Base-by-base conservation (phyloP, 1,140 invertebrate species). In the Euborellia annulipes region DNA sequence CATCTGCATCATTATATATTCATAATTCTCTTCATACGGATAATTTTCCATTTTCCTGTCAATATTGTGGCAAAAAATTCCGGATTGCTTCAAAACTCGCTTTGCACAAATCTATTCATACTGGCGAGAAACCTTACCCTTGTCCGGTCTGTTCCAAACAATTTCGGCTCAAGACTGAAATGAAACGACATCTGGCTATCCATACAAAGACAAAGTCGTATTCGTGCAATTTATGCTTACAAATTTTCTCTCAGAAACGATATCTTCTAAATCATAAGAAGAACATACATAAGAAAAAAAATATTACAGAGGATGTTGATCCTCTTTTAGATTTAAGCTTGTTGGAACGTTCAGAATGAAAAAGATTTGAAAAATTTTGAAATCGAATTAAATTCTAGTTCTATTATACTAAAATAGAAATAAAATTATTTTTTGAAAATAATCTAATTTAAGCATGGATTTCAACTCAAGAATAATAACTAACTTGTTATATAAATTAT, bases 61-160 rank as follows among this genome's bases (percentile, higher is more conserved):
- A 52, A 11, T 21, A 54, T 1, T 62, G 60, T 54, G 50, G 49
- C 1, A 56, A 56, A 30, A 50, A 50, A 17, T 62, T 62, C 47
- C 51, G 50, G 3, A 45, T 45, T 43, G 43, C 47, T 14, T 40
- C 45, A 21, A 20, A 46, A 14, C 30, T 57, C 18, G 23, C 43
- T 14, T 23, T 19, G 9, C 60, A 62, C 45, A 46, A 43, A 34
- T 44, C 45, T 11, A 54, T 49, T 4, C 60, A 60, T 37, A 57
- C 55, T 1, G 52, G 54, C 0, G 56, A 58, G 32, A 51, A 48
- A 34, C 53, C 54, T 9, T 59, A 52, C 43, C 39, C 38, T 6
- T 62, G 60, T 45, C 44, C 54, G n/a, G 17, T 55, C 1, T 62
- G 60, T 52, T 54, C 51, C 3, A 52, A 22, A 39, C 16, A 36